These are phyloP conservation scores for Aquatica leii DNA, from an alignment of 2,888 invertebrate species.

Conservation along the genomic window DNA sequence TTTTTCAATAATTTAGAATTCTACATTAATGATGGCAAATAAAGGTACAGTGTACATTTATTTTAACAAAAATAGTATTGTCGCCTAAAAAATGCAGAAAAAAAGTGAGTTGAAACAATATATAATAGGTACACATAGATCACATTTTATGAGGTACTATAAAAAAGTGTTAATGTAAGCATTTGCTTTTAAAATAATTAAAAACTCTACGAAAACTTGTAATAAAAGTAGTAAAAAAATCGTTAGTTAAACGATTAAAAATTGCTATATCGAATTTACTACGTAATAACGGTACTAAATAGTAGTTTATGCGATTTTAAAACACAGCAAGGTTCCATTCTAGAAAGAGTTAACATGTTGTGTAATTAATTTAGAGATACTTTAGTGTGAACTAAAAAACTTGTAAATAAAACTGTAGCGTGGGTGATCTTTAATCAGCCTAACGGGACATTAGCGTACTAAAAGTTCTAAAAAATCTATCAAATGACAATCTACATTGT, in stretches of 20 bases:
- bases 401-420: conserved; percentile 15
- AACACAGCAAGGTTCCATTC: background rate
- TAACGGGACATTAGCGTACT: conserved; percentile 32
- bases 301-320: background rate
- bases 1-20: no score
- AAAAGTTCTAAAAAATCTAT: conserved; percentile 42
- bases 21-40: no score
- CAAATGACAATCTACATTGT: conserved; percentile 44
- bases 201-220: no score
- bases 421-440: conserved; percentile 37
- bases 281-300: background rate
- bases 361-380: background rate
- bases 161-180: no score
- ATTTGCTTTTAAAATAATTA: no score
- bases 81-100: no score
- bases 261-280: background rate
- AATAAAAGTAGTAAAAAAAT: background rate
- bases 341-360: background rate
- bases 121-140: no score
- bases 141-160: no score
- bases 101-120: no score
- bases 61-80: no score
- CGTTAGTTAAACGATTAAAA: background rate
- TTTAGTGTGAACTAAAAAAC: background rate
- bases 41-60: no score